Evolutionary conservation across 1,140 invertebrate species (phyloP).

Genomic region (Philopotamus ludificatus): DNA sequence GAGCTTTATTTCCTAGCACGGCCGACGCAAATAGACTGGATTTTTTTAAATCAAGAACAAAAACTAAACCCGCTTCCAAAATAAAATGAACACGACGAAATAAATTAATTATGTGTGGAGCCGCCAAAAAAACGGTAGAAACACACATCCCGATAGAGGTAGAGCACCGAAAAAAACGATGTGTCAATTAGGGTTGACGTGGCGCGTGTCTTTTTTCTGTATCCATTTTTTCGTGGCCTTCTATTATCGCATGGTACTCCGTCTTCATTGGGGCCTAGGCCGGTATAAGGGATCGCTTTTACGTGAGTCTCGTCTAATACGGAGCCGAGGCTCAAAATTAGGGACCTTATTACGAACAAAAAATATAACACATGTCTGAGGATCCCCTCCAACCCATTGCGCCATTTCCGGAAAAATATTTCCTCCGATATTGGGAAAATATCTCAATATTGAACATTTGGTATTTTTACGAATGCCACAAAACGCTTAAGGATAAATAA

Average conservation of each 20-base stretch:
- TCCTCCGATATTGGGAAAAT: not conserved
- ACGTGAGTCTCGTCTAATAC: slow-evolving; percentile 6
- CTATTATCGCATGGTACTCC: slow-evolving; percentile 27
- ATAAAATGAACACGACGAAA: slow-evolving; percentile 1
- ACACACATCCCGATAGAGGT: not conserved
- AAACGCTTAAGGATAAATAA: not conserved
- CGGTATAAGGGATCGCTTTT: slow-evolving; percentile 2
- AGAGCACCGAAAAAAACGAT: slow-evolving; percentile 2
- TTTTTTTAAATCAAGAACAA: no score
- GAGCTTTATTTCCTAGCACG: no score
- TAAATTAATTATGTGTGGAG: slow-evolving; percentile 1
- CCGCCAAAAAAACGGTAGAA: not conserved
- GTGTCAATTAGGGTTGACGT: slow-evolving; percentile 11
- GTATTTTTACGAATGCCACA: not conserved
- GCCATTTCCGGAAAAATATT: not conserved
- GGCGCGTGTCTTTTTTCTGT: slow-evolving; percentile 5
- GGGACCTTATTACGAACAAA: not conserved
- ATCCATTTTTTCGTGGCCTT: slow-evolving; percentile 8
- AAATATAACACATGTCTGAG: not conserved
- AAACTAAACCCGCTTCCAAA: not conserved
- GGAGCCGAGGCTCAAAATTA: not conserved
- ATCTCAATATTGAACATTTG: not conserved
- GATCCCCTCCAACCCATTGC: not conserved
- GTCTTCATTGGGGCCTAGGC: slow-evolving; percentile 30
- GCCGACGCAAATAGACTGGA: no score